Conservation (phyloP, 2,797 vertebrate species). For the Tadarida brasiliensis region DNA sequence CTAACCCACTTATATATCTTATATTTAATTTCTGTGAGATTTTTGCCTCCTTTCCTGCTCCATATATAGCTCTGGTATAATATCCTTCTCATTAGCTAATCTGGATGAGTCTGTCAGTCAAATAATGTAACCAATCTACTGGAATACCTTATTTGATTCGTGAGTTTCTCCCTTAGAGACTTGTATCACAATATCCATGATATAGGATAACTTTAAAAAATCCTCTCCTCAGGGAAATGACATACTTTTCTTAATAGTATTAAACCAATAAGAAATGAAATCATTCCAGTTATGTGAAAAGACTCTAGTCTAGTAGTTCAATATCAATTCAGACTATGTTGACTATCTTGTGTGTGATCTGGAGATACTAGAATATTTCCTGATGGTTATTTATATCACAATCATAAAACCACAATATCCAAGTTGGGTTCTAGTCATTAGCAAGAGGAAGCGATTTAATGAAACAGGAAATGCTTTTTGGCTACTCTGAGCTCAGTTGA, state of each 20-base stretch:
- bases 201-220: not conserved
- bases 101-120: not conserved
- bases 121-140: not conserved
- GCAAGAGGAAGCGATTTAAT: slow-evolving; percentile 41
- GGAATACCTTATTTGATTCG: not conserved
- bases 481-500: not conserved
- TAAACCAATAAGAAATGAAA: slow-evolving; percentile 27
- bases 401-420: not conserved
- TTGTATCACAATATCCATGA: not conserved
- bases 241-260: slow-evolving; percentile 28
- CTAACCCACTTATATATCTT: not conserved
- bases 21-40: not conserved
- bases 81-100: not conserved
- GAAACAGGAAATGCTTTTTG: slow-evolving; percentile 26
- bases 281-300: not conserved
- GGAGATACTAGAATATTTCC: slow-evolving; percentile 26
- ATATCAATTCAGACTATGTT: not conserved
- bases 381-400: slow-evolving; percentile 31
- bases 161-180: not conserved
- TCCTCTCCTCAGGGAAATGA: slow-evolving; percentile 3
- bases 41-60: not conserved
- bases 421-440: not conserved
- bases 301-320: not conserved
- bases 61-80: not conserved
- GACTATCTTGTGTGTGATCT: slow-evolving; percentile 13